Conservation (phyloP, 2,113 vertebrate genomes). For the chimpanzee (Pan troglodytes) region DNA sequence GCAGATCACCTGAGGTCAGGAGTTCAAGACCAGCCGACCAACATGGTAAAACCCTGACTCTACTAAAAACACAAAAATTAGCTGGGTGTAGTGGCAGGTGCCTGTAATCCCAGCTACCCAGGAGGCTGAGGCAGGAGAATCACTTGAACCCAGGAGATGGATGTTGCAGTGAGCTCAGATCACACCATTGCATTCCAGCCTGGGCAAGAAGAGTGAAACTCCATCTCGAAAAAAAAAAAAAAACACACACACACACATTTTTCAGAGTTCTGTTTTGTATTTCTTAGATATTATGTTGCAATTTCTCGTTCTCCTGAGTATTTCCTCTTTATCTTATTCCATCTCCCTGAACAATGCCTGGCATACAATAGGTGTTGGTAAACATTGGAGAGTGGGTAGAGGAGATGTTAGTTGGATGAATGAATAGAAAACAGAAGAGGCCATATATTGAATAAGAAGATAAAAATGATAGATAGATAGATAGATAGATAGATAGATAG, state of each 20-base stretch:
- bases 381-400: neutral
- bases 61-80: no score
- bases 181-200: no score
- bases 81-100: rapidly evolving
- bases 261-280: neutral
- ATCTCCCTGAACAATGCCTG: neutral
- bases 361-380: neutral
- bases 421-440: neutral
- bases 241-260: neutral
- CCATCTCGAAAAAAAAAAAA: rapidly evolving
- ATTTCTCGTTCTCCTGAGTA: neutral
- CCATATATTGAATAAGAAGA: neutral
- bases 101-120: no score
- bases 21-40: no score
- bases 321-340: neutral
- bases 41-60: no score
- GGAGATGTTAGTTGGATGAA: neutral
- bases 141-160: no score
- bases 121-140: no score
- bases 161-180: no score
- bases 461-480: neutral
- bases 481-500: no score
- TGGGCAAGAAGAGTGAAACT: no score
- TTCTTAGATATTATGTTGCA: neutral
- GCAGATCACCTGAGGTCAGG: no score